Base-by-base conservation (phyloP, 2,797 vertebrate species). In the Eleutherodactylus coqui region DNA sequence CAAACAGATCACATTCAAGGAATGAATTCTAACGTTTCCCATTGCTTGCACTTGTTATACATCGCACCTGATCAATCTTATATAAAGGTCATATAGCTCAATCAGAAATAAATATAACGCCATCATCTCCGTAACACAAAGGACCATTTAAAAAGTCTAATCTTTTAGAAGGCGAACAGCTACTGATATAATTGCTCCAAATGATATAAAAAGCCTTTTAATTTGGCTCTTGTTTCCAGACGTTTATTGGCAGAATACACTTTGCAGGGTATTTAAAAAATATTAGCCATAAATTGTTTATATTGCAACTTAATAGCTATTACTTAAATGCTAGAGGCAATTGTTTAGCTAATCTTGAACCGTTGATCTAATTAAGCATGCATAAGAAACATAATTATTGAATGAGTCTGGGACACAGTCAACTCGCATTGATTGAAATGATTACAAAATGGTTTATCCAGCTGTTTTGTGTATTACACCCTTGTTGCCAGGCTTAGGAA, bases 321-420 rank as follows among this genome's bases (percentile, higher is more conserved):
- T 84, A 84, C 81, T 87, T 84, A 87, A 83, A 84, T 73, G 73
- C 81, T 79, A 73, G 82, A 78, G 62, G 81, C 82, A 62, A 87
- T 73, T 83, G 76, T 84, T 87, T 64, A 79, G 82, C 77, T 87
- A 75, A 84, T 87, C 83, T 58, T 53, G 55, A 84, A 53, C 27
- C 38, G 82, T 81, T 80, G 82, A 87, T 87, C 86, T 84, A 87
- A 87, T 84, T 87, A 87, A 84, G 55, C 82, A 87, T 87, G 76
- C 82, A 84, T 87, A 81, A 84, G 77, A 87, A 87, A 84, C 70
- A 84, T 79, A 87, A 87, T 87, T 84, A 87, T 84, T 84, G 82
- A 87, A 75, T 64, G 76, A 75, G 81, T 79, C 75, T 87, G 86
- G 81, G 81, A 79, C 67, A 51, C 51, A 79, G 82, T 62, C 75